These are phyloP conservation scores for Notarius quadriscutis DNA, from an alignment of 2,113 vertebrate genomes.

Conservation along the genomic window DNA sequence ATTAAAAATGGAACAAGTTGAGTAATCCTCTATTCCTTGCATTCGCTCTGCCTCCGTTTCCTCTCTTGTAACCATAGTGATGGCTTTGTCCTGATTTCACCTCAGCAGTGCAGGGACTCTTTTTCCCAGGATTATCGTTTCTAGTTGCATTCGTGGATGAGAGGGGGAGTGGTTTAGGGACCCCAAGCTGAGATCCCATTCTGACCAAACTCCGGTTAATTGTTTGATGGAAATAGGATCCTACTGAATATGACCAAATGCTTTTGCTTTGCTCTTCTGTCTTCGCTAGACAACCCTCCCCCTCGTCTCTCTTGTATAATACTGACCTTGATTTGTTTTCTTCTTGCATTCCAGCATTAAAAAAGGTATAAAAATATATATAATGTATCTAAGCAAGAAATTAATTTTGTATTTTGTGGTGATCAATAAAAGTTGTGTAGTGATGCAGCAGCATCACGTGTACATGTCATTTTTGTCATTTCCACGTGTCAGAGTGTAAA, in stretches of 20 bases:
- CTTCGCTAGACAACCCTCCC: not conserved
- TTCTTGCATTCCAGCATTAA: slow-evolving; percentile 29
- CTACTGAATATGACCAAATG: not conserved
- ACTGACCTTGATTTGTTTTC: slow-evolving; percentile 34
- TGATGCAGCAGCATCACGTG: slow-evolving; percentile 50
- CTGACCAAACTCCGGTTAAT: not conserved
- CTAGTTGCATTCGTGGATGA: slow-evolving; percentile 11
- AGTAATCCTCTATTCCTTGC: not conserved
- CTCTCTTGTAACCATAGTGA: slow-evolving; percentile 25
- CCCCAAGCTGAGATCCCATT: not conserved
- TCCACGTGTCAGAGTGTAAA: not conserved
- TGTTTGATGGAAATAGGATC: not conserved
- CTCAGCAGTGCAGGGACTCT: slow-evolving; percentile 26
- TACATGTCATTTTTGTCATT: slow-evolving; percentile 30
- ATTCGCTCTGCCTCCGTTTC: slow-evolving; percentile 13
- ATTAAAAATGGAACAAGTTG: slow-evolving; percentile 12
- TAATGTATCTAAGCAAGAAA: slow-evolving; percentile 15
- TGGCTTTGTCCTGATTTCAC: slow-evolving; percentile 37
- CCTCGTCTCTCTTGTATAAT: not conserved
- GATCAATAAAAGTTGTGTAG: slow-evolving; percentile 49
- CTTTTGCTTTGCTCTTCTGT: not conserved
- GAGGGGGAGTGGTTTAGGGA: not conserved
- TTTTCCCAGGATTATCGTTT: slow-evolving; percentile 37
- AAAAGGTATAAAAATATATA: not conserved
- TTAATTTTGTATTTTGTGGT: slow-evolving; percentile 49